Percentiles rank a stretch among this genome's conserved stretches.
Evolutionary conservation across 2,113 vertebrate species (phyloP).

Genomic region (Scomber scombrus): DNA sequence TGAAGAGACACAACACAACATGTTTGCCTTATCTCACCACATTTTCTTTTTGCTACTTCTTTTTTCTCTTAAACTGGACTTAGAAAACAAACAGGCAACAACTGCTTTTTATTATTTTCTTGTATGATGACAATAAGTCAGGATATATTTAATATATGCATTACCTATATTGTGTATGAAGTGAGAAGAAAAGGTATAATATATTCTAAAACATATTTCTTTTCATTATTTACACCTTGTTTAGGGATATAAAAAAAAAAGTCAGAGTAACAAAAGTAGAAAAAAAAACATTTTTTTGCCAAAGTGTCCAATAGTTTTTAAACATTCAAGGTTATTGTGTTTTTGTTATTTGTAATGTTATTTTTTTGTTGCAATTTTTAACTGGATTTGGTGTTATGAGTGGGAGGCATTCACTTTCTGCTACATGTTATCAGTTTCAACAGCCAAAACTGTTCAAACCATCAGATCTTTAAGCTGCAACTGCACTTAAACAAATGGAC

Average conservation of each 20-base stretch:
- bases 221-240: conserved; percentile 79
- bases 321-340: conserved; percentile 60
- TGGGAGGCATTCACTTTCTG: conserved; percentile 50
- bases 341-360: conserved; percentile 60
- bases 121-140: conserved; percentile 76
- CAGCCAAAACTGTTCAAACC: conserved; percentile 14
- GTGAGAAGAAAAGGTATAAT: conserved; percentile 87
- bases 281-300: conserved; percentile 58
- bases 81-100: conserved; percentile 64
- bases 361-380: conserved; percentile 54
- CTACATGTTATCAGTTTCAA: conserved; percentile 43
- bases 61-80: conserved; percentile 60
- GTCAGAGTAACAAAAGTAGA: conserved; percentile 72
- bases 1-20: neutral
- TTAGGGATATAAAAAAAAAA: conserved; percentile 63
- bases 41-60: conserved; percentile 22
- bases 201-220: conserved; percentile 83
- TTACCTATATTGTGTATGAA: conserved; percentile 83
- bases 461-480: conserved; percentile 14
- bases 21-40: conserved; percentile 38
- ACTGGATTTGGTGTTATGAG: conserved; percentile 63
- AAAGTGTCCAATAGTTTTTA: conserved; percentile 80
- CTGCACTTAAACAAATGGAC: neutral
- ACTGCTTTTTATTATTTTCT: conserved; percentile 71
- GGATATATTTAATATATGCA: conserved; percentile 89